Evolutionary conservation across 2,797 vertebrate species (phyloP).

Genomic region (Hozukius guyotensis): DNA sequence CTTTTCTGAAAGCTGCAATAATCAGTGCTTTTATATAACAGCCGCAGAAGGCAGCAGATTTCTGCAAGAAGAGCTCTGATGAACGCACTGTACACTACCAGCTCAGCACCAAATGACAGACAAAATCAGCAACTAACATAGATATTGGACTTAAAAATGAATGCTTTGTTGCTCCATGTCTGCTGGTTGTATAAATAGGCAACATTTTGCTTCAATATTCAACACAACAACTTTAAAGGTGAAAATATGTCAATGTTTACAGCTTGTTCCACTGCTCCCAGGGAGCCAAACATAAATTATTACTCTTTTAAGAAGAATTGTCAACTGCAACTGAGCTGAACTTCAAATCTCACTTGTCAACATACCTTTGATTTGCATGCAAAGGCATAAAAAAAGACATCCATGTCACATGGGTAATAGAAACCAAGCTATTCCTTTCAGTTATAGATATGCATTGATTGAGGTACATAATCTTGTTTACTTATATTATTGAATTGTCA

Average conservation of each 20-base stretch:
- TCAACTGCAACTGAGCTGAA: not conserved
- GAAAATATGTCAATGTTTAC: not conserved
- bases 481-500: not conserved
- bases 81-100: not conserved
- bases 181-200: not conserved
- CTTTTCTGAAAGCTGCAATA: not conserved
- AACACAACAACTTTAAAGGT: not conserved
- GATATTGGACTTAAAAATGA: not conserved
- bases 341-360: not conserved
- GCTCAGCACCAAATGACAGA: not conserved
- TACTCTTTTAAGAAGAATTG: not conserved
- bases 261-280: not conserved
- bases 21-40: not conserved
- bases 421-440: not conserved
- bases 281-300: not conserved
- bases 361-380: not conserved
- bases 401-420: not conserved
- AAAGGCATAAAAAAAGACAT: not conserved
- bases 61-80: not conserved
- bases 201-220: not conserved
- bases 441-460: not conserved
- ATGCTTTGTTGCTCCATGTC: not conserved
- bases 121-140: not conserved
- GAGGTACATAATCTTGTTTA: slow-evolving; percentile 14
- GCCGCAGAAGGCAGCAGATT: not conserved